Evolutionary conservation across 2,888 invertebrate genomes (phyloP), one percentile per base, ranked within the genome.

Genomic region (Notodonta ziczac): DNA sequence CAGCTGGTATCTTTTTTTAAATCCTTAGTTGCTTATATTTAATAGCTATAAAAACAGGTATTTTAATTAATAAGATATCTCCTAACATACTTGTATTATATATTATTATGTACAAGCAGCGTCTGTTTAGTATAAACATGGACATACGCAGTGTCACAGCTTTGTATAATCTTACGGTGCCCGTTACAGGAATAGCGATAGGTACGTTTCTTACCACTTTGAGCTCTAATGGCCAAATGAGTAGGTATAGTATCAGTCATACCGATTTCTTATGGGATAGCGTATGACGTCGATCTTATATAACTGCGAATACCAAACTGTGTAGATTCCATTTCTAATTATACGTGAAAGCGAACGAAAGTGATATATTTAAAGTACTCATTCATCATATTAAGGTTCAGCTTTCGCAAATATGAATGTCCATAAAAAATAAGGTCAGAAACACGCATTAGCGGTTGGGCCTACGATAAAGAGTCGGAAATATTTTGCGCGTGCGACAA

Each of bases 381-480:
- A 12, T 24, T 12, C 44, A 35, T 57, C 42, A 54, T 10, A 63
- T 63, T 58, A 67, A 57, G 50, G 51, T 56, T 8, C 39, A 59
- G 57, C 75, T 67, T 74, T 66, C 69, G 66, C 56, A 59, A 7
- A 69, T 60, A 57, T 39, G 46, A 54, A 58, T 51, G 53, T 44
- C 42, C 50, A 13, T 46, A 71, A 70, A 70, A 75, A 74, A 73
- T 64, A 64, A 65, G 71, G 66, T 35, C 63, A 59, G 16, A 57
- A 58, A 42, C 42, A 54, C 4, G 58, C 58, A 65, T 75, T 72
- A 68, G 48, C 63, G 67, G 46, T 9, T 46, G 46, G 0, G 50
- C 50, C 50, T 50, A 50, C 50, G 5, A 50, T 50, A 16, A 42
- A 46, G n/a, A 46, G 13, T 13, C 46, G 5, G 13, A 46, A 46